Evolutionary conservation across 2,888 invertebrate genomes (phyloP), one percentile per base, ranked within the genome.

Genomic region (Lingula anatina): DNA sequence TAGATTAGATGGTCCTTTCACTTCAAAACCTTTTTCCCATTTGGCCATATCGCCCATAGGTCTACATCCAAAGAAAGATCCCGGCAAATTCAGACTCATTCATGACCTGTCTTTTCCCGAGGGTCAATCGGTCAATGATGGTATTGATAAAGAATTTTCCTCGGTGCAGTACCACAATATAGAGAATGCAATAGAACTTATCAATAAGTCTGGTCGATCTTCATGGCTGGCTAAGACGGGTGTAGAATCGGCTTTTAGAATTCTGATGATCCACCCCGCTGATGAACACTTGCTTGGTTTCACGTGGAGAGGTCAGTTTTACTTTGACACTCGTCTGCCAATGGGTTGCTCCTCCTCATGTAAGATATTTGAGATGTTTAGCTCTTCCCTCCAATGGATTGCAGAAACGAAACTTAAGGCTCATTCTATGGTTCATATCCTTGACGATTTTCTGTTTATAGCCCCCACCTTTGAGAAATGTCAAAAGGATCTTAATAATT

Each of bases 401-500:
- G 51, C 51, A 7, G 3, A 24, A 4, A 20, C 39, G 5, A 49
- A 49, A 28, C 37, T 49, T 1, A 47, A 42, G 1, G 27, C 20
- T 23, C 12, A 21, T 15, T n/a, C n/a, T 12, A 46, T 53, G 15
- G 44, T 48, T n/a, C 53, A 53, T 44, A 37, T 53, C 7, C 25
- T 50, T 2, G 53, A 53, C 47, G 53, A 50, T 23, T 53, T 53
- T 43, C 36, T 53, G 3, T 47, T 53, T 21, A 38, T 53, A 5
- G 46, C 46, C 12, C 37, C 24, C 23, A n/a, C 44, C 3, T 20
- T 21, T 2, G 36, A 31, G 3, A 2, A n/a, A 24, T 39, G 38
- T 20, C 4, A 36, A n/a, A 15, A 20, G 7, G 20, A 26, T 12
- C 23, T 51, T 3, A 4, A 27, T 4, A 15, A 20, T 3, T 51